These are phyloP conservation scores for Vulpes vulpes DNA, from an alignment of 2,113 vertebrate genomes.

Conservation along the genomic window DNA sequence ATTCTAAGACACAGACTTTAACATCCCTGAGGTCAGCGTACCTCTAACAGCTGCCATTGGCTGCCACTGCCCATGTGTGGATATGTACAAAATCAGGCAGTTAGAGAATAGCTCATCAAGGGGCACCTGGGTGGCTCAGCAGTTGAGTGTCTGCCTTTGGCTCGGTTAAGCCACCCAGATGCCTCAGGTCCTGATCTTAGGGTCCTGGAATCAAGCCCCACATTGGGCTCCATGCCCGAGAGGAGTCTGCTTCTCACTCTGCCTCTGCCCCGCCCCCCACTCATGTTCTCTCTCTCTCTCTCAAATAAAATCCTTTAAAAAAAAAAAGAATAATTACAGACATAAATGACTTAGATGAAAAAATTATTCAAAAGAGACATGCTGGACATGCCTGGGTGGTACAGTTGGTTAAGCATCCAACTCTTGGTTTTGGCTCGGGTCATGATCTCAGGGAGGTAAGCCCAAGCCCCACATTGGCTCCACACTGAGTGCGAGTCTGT, in stretches of 20 bases:
- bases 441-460: neutral
- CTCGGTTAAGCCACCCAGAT: neutral
- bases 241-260: neutral
- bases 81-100: neutral
- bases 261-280: neutral
- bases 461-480: neutral
- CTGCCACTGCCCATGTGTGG: too few species aligned
- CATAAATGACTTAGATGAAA: neutral
- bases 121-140: neutral
- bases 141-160: neutral
- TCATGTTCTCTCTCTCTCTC: neutral
- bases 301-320: neutral
- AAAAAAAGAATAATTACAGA: neutral
- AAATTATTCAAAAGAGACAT: neutral
- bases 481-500: neutral
- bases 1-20: neutral
- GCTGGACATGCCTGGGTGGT: neutral
- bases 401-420: neutral
- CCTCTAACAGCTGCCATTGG: too few species aligned
- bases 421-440: neutral
- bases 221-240: neutral
- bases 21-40: neutral
- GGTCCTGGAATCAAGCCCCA: neutral
- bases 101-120: neutral
- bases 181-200: neutral